A percentile compares a stretch with the other conserved stretches of the same genome.
Conservation (phyloP, 2,113 vertebrate genomes). For the Bostrychus sinensis region DNA sequence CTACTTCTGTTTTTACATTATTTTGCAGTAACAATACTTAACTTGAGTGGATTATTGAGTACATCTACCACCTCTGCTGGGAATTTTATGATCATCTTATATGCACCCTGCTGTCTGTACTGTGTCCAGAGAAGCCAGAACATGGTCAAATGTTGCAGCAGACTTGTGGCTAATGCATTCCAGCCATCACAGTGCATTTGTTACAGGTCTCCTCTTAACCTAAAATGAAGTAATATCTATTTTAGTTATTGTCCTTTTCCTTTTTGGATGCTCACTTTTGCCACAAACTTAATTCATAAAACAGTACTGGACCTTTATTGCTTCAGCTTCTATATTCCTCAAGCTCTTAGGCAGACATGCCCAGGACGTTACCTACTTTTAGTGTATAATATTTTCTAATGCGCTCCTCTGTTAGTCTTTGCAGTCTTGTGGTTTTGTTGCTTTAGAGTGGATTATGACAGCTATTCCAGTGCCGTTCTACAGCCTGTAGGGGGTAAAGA, state of each 20-base stretch:
- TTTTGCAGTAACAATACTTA: too few relatives aligned
- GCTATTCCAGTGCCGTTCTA: conserved; percentile 7
- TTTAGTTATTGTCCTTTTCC: conserved; percentile 54
- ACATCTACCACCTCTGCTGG: too few relatives aligned
- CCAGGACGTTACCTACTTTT: background rate
- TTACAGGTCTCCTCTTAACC: conserved; percentile 53
- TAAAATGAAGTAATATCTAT: conserved; percentile 57
- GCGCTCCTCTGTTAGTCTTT: background rate
- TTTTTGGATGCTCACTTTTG: conserved; percentile 80
- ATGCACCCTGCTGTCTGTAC: conserved; percentile 35
- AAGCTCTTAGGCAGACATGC: background rate
- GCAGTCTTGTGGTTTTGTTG: background rate
- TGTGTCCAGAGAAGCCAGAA: conserved; percentile 53
- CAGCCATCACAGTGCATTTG: conserved; percentile 49
- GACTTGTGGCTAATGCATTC: conserved; percentile 61
- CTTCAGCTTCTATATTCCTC: conserved; percentile 28
- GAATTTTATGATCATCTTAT: background rate
- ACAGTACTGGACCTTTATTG: conserved; percentile 75
- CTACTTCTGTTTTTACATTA: too few relatives aligned
- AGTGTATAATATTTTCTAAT: background rate
- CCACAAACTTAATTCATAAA: conserved; percentile 85
- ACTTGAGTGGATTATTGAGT: too few relatives aligned
- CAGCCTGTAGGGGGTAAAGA: conserved; percentile 36
- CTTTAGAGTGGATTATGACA: conserved; percentile 13
- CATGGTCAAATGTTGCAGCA: conserved; percentile 46